phyloP scores from a whole-genome alignment of 2,888 invertebrate species.

The Microdon myrmicae region DNA sequence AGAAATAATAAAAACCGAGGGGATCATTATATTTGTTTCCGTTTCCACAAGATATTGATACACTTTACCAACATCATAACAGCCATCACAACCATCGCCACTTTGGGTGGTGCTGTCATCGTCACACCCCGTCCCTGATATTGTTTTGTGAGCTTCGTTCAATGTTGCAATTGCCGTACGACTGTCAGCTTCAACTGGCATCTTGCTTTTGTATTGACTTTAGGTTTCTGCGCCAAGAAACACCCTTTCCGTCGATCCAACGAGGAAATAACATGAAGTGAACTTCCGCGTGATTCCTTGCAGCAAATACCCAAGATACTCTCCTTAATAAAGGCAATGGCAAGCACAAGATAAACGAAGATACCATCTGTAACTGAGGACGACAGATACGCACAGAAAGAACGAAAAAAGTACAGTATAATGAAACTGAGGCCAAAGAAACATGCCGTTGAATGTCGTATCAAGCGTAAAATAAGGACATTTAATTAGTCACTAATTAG shows the following conservation, averaged over 20 bases:
- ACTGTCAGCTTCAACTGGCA: constrained; percentile 19
- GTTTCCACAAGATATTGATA: constrained; percentile 41
- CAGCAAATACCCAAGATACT: constrained; percentile 38
- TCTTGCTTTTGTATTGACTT: constrained; percentile 35
- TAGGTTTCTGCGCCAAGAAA: constrained; percentile 36
- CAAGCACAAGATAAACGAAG: constrained; percentile 8
- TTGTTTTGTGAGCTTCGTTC: not conserved
- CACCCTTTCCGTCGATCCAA: constrained; percentile 37
- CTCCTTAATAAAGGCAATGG: constrained; percentile 28
- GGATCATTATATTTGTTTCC: constrained; percentile 43
- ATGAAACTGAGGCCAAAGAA: constrained; percentile 10
- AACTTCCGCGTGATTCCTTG: constrained; percentile 43
- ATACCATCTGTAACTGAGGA: not conserved
- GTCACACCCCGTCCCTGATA: constrained; percentile 8
- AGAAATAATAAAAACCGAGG: constrained; percentile 36
- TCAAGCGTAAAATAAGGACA: constrained; percentile 42
- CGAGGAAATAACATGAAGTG: constrained; percentile 41
- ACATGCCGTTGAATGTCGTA: constrained; percentile 28
- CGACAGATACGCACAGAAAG: not conserved
- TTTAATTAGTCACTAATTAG: constrained; percentile 47
- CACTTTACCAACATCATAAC: constrained; percentile 12
- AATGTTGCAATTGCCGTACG: too few relatives aligned
- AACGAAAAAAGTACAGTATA: constrained; percentile 11
- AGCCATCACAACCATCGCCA: constrained; percentile 2
- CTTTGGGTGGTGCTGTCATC: too few relatives aligned